Evolutionary conservation across 1,140 invertebrate species (phyloP).

Genomic region (Solenopsis invicta): DNA sequence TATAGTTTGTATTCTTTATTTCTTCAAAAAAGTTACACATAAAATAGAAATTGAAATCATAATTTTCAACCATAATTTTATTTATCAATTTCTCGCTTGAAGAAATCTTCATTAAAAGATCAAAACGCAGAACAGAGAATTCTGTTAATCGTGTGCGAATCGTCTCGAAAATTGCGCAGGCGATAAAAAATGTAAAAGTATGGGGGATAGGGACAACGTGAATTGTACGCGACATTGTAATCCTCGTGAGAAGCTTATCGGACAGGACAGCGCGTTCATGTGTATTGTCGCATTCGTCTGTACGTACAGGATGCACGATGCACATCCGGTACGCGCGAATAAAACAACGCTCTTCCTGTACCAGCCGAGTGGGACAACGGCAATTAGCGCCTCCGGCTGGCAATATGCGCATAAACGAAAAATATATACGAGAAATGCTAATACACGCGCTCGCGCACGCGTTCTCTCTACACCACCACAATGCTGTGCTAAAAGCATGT

Average conservation of each 20-base stretch:
- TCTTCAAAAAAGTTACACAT: neutral
- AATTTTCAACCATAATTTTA: neutral
- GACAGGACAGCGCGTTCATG: neutral
- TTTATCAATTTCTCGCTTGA: neutral
- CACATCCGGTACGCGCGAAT: conserved; percentile 25
- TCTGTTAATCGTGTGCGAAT: neutral
- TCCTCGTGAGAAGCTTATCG: conserved; percentile 68
- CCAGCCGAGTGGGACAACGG: conserved; percentile 54
- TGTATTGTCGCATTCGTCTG: conserved; percentile 17
- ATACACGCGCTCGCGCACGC: conserved; percentile 14
- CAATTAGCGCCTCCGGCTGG: conserved; percentile 51
- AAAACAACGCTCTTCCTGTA: conserved; percentile 50
- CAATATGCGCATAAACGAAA: conserved; percentile 34
- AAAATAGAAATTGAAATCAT: neutral
- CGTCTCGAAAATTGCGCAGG: neutral
- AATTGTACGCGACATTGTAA: conserved; percentile 52
- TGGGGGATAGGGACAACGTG: neutral
- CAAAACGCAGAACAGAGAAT: neutral
- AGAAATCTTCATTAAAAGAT: conserved; percentile 18
- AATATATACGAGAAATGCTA: conserved; percentile 46
- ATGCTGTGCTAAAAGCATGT: conserved; percentile 31
- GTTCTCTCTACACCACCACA: neutral
- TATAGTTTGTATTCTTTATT: no score
- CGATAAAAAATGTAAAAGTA: conserved; percentile 1
- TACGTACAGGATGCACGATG: neutral